These are phyloP conservation scores for Intellagama lesueurii DNA, from an alignment of 2,797 vertebrate species.

Conservation along the genomic window DNA sequence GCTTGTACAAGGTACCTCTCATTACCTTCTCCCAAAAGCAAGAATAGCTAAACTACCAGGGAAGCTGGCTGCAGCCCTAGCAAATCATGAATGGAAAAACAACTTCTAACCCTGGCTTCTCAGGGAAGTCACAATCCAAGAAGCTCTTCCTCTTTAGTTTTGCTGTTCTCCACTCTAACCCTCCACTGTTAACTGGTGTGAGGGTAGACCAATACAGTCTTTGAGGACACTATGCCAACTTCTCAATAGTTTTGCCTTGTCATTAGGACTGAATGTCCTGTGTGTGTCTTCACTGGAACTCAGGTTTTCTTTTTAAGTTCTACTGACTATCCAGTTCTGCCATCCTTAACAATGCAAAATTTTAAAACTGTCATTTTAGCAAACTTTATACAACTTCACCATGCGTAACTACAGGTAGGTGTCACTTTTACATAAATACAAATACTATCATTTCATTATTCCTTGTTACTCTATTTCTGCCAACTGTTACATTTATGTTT, in stretches of 20 bases:
- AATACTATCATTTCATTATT: neutral
- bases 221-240: neutral
- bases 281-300: neutral
- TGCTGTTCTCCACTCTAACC: neutral
- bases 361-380: neutral
- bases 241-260: neutral
- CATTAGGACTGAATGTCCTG: neutral
- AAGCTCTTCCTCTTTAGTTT: neutral
- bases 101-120: neutral
- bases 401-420: conserved; percentile 25
- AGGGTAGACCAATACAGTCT: neutral
- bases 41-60: neutral
- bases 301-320: neutral
- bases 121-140: neutral
- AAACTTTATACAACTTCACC: neutral
- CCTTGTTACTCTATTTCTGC: conserved; percentile 31
- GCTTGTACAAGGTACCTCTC: neutral
- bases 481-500: neutral
- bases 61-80: neutral
- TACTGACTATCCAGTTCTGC: neutral
- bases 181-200: neutral
- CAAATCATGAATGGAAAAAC: neutral
- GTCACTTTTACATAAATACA: conserved; percentile 35
- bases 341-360: neutral
- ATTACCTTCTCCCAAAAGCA: neutral